Evolutionary conservation across 2,888 invertebrate species (phyloP), one percentile per base, ranked within the genome.

Genomic region (Theodoxus fluviatilis): DNA sequence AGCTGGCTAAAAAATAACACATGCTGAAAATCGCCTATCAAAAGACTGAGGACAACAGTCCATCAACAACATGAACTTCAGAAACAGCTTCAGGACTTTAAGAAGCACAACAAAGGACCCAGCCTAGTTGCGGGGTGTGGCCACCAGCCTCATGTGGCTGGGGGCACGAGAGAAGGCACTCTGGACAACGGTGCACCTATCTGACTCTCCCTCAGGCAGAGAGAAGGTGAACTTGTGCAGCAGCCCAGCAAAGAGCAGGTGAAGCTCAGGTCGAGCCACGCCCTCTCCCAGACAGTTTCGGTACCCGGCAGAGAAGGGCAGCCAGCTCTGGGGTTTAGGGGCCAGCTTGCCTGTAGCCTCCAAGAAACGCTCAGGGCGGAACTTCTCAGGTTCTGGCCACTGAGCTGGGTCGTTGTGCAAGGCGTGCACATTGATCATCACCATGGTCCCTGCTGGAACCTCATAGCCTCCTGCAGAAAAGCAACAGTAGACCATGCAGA

Each of bases 211-310:
- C 2, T 61, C 63, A 0, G 75, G 65, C 12, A 68, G 65, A 3
- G 55, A 65, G 31, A 75, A 65, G n/a, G 38, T 69, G 52, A 71
- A 70, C 38, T 64, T 40, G 47, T 57, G 40, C 35, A 63, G 28
- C 22, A 63, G 35, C 0, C 69, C 69, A 22, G 78, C 79, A 59
- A 78, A 74, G 4, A 79, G 68, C 15, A 80, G 59, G 55, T 74
- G 73, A 3, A 81, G 73, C 59, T 80, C 79, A 1, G 79, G 75
- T 67, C 79, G 79, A 2, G 81, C 80, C 15, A 81, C 71, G 2
- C 71, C 55, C 70, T 81, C 81, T 43, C 81, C 81, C 0, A 80
- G 74, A 76, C 81, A 81, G 4, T 79, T 79, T 33, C 81, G 69
- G 28, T 78, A 71, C 22, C 80, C 81, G 1, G 80, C 78, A 18